These are phyloP conservation scores for Mallotus villosus DNA, from an alignment of 2,797 vertebrate species.

Conservation along the genomic window DNA sequence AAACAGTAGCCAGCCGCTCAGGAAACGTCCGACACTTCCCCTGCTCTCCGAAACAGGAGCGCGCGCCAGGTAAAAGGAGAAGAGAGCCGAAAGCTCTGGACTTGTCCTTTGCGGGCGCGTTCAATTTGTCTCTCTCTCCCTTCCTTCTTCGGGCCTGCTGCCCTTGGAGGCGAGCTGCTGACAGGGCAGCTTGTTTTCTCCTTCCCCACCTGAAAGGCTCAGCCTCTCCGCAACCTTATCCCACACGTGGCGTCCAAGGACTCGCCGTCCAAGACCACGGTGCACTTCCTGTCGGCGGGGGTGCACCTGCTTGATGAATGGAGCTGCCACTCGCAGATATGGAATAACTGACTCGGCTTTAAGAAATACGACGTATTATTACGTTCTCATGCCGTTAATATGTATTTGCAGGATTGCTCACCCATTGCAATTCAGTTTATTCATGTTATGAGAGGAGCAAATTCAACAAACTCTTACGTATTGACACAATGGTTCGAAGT, in stretches of 20 bases:
- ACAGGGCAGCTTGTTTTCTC: constrained; percentile 59
- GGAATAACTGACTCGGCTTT: constrained; percentile 8
- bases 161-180: constrained; percentile 65
- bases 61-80: constrained; percentile 53
- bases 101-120: constrained; percentile 57
- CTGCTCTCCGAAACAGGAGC: constrained; percentile 56
- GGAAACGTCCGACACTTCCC: constrained; percentile 27
- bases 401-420: no score
- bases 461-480: no score
- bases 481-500: no score
- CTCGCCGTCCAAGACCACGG: constrained; percentile 46
- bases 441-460: no score
- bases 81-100: constrained; percentile 52
- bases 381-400: no score
- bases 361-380: not conserved
- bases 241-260: constrained; percentile 65
- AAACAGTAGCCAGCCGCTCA: not conserved
- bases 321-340: not conserved
- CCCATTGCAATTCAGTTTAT: no score
- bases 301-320: not conserved
- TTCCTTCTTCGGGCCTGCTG: constrained; percentile 57
- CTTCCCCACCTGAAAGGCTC: constrained; percentile 27
- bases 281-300: constrained; percentile 1
- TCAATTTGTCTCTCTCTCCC: constrained; percentile 66
- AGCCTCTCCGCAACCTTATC: constrained; percentile 59